Base-by-base conservation (phyloP, 1,140 invertebrate genomes). In the Lepeophtheirus salmonis region DNA sequence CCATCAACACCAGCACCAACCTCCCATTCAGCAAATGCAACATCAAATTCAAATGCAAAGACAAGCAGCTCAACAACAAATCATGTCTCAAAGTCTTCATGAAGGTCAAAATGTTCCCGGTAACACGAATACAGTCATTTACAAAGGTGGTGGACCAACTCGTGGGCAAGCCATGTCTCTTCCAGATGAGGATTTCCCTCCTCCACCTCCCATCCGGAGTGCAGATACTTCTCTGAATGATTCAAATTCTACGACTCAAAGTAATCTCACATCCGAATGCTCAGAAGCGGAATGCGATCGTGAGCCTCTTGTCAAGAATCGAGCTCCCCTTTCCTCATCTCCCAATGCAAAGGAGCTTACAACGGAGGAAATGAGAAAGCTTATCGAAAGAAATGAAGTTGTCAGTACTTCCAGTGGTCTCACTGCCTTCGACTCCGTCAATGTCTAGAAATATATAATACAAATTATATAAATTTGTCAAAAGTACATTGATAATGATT, bases 311-410 rank as follows among this genome's bases (percentile, higher is more conserved):
- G 77, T 83, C 68, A 80, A 77, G 71, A 81, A 77, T 64, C 82
- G 83, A 68, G 79, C 30, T 10, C 30, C 30, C 30, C 24, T 20
- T n/a, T n/a, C n/a, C n/a, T n/a, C n/a, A n/a, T n/a, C n/a, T n/a
- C n/a, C n/a, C n/a, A n/a, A n/a, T 23, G 30, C 50, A 24, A 65
- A 65, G 21, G 65, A 67, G 22, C 64, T 86, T 80, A 81, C 83
- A 76, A 85, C 83, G 74, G 86, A 89, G 77, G 86, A 89, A 79
- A 88, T 89, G 83, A 80, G 86, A 76, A 89, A 88, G 81, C 83
- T 89, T 74, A 86, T 89, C 77, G 86, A 89, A 80, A 88, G 59
- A 14, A 61, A 61, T 24, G 59, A 61, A 23, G 49, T 61, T 20
- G 50, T 61, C 4, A 14, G n/a, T n/a, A 49, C 25, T 20, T n/a